Evolutionary conservation across 2,797 vertebrate genomes (phyloP).

Genomic region (Monodelphis domestica): DNA sequence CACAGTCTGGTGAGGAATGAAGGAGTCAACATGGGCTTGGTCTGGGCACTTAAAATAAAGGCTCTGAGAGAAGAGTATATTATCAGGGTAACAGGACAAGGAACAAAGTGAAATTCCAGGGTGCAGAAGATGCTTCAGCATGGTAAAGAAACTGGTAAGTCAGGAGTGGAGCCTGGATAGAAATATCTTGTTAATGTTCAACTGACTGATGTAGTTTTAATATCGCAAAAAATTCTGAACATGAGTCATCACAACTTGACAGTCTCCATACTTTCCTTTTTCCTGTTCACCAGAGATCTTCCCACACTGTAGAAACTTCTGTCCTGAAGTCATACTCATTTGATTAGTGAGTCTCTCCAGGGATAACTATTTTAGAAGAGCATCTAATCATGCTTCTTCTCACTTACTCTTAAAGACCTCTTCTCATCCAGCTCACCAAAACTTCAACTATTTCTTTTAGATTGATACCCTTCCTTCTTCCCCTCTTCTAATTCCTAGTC

Average conservation of each 20-base stretch:
- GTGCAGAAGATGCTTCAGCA: not conserved
- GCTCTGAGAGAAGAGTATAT: not conserved
- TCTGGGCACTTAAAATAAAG: not conserved
- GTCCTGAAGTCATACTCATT: too few relatives aligned
- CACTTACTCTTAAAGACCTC: too few relatives aligned
- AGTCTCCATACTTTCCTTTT: not conserved
- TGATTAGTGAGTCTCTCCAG: too few relatives aligned
- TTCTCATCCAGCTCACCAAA: too few relatives aligned
- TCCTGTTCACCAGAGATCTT: too few relatives aligned
- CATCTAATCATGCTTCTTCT: too few relatives aligned
- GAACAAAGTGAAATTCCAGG: not conserved
- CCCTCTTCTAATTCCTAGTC: not conserved
- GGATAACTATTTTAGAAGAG: too few relatives aligned
- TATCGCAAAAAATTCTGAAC: not conserved
- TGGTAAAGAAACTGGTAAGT: not conserved
- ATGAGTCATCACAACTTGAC: not conserved
- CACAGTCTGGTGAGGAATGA: not conserved
- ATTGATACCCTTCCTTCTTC: not conserved
- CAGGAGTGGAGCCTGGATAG: not conserved
- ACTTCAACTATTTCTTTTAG: too few relatives aligned
- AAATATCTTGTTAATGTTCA: not conserved
- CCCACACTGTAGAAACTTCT: too few relatives aligned
- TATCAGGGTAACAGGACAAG: not conserved
- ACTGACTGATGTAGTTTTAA: not conserved
- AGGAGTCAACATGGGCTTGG: not conserved